A percentile compares a stretch with the other conserved stretches of the same genome.
phyloP scores from a whole-genome alignment of 2,888 invertebrate genomes.

The Heliconius erato region DNA sequence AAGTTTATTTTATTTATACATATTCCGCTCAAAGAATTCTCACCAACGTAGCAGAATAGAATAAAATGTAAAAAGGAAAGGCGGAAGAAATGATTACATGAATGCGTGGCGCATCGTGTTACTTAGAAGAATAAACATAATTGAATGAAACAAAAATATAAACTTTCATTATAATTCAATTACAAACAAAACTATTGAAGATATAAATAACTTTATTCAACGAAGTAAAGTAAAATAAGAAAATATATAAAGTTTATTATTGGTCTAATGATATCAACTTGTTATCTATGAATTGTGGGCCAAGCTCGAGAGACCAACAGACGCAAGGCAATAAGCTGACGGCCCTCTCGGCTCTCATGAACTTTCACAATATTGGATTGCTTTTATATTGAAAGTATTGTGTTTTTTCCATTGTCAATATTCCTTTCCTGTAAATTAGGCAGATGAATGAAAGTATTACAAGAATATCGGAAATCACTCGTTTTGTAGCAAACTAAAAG shows the following conservation, averaged over 20 bases:
- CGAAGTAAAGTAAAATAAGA: conserved; percentile 25
- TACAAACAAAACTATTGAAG: not conserved
- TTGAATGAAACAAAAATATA: not conserved
- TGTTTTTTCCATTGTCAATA: conserved; percentile 16
- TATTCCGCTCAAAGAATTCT: not conserved
- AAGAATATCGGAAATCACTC: not conserved
- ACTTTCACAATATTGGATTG: conserved; percentile 38
- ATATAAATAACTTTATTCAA: conserved; percentile 13
- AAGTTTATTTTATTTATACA: not conserved
- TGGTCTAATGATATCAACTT: conserved; percentile 36
- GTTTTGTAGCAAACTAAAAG: too few species aligned
- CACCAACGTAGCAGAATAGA: not conserved
- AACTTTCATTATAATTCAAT: not conserved
- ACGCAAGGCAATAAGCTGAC: conserved; percentile 35
- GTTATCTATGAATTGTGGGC: conserved; percentile 36
- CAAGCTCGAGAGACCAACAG: conserved; percentile 33
- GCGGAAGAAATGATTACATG: not conserved
- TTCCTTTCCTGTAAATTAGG: conserved; percentile 5
- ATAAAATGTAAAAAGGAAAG: not conserved
- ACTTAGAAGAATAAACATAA: not conserved
- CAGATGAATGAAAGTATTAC: not conserved
- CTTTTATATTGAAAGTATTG: conserved; percentile 35
- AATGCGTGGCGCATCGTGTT: not conserved
- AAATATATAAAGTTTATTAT: conserved; percentile 29
- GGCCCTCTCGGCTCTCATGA: conserved; percentile 31